Conservation (phyloP, 2,888 invertebrate species). For the Microplitis deprimator region DNA sequence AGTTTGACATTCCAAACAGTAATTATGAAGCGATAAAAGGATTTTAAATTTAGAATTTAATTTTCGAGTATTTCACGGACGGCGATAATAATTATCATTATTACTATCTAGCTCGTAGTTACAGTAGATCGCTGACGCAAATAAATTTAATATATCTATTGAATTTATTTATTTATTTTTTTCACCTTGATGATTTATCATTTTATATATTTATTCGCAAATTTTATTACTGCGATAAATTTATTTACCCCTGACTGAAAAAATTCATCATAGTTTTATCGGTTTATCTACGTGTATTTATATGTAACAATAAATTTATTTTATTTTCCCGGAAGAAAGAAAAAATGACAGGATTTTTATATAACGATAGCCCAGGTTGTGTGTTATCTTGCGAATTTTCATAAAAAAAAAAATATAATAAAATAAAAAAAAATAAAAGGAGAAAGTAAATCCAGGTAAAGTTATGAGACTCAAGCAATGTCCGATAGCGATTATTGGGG, state of each 20-base stretch:
- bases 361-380: not conserved
- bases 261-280: not conserved
- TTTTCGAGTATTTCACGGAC: not conserved
- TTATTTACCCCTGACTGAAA: not conserved
- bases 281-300: not conserved
- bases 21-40: not conserved
- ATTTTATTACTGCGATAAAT: not conserved
- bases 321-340: not conserved
- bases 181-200: not conserved
- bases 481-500: not conserved
- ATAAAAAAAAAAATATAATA: not conserved
- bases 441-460: not conserved
- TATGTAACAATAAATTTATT: constrained; percentile 1
- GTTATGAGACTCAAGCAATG: not conserved
- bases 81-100: not conserved
- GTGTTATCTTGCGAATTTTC: not conserved
- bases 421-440: not conserved
- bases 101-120: not conserved
- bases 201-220: not conserved
- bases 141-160: not conserved
- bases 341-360: not conserved
- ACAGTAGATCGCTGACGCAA: not conserved
- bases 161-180: not conserved
- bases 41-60: not conserved
- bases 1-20: not conserved